Evolutionary conservation across 2,888 invertebrate genomes (phyloP), one percentile per base, ranked within the genome.

Genomic region (Brachylomia viminalis): DNA sequence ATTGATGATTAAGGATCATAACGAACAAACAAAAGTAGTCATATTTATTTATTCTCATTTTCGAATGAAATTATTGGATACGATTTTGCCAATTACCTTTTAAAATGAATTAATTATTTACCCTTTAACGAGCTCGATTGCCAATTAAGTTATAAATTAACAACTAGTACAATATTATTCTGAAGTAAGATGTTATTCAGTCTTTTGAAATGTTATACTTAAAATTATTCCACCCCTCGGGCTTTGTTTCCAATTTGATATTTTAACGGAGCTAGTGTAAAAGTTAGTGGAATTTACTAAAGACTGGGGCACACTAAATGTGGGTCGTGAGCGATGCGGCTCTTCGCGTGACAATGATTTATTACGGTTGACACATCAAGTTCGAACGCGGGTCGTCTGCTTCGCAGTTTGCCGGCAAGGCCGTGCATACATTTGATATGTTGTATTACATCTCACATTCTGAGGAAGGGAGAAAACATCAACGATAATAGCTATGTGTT

Each of bases 181-280:
- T 42, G 45, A 62, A 82, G 13, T 70, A 23, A 69, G 38, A 72
- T 69, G 23, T 67, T 49, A 66, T 33, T 56, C 6, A 56, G n/a
- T 45, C 42, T 27, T 74, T 20, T 30, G 72, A 75, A 75, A 84
- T 65, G 23, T 49, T 64, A 84, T 72, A 72, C 66, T 77, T 73
- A 30, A 70, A 76, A 80, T 72, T 61, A 66, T 58, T 69, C 13
- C 27, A 8, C 15, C 62, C 49, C 33, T 64, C 6, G 15, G 27
- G 52, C 45, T 62, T 74, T 70, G 72, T 84, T 80, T 75, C 58
- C 65, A 86, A 74, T 80, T 84, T 76, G 45, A 76, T 86, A 72
- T 86, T 86, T 72, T 67, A 72, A 76, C 66, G 52, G 47, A 76
- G 47, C n/a, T 71, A 74, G 45, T 73, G 64, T 77, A 62, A 72